Evolutionary conservation across 2,888 invertebrate species (phyloP).

Genomic region (Caenorhabditis sp.): DNA sequence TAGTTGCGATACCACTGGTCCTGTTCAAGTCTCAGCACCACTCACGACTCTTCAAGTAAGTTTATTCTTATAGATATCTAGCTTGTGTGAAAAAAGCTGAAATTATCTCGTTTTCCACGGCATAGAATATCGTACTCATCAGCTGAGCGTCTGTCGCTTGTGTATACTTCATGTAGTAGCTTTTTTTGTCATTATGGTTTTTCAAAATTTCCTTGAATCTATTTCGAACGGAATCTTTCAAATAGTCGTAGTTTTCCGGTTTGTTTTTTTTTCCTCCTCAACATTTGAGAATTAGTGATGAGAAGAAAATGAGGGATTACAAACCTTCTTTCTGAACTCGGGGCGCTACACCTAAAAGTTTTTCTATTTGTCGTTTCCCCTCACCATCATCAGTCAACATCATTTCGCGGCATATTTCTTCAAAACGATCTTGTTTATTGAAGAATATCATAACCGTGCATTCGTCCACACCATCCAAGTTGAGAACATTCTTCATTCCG

Average conservation of each 20-base stretch:
- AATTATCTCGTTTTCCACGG: conserved; percentile 76
- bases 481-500: conserved; percentile 72
- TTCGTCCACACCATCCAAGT: conserved; percentile 69
- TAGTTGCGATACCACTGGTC: conserved; percentile 90
- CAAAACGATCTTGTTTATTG: conserved; percentile 80
- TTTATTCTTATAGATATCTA: conserved; percentile 45
- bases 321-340: conserved; percentile 55
- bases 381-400: conserved; percentile 60
- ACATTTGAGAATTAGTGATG: too few relatives aligned
- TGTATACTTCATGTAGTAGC: conserved; percentile 73
- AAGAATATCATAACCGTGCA: conserved; percentile 80
- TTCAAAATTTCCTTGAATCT: conserved; percentile 68
- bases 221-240: conserved; percentile 64
- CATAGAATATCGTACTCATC: conserved; percentile 79
- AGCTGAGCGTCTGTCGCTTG: conserved; percentile 79
- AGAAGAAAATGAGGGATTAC: background rate
- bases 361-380: conserved; percentile 47
- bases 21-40: conserved; percentile 97
- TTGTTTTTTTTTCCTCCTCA: conserved; percentile 47
- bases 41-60: conserved; percentile 93
- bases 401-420: conserved; percentile 69
- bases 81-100: conserved; percentile 58
- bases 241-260: conserved; percentile 59
- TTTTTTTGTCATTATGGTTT: conserved; percentile 62
- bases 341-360: conserved; percentile 50